Percentiles rank a stretch among this genome's conserved stretches.
phyloP scores from a whole-genome alignment of 1,140 invertebrate genomes.

The Aleiodes sp. region DNA sequence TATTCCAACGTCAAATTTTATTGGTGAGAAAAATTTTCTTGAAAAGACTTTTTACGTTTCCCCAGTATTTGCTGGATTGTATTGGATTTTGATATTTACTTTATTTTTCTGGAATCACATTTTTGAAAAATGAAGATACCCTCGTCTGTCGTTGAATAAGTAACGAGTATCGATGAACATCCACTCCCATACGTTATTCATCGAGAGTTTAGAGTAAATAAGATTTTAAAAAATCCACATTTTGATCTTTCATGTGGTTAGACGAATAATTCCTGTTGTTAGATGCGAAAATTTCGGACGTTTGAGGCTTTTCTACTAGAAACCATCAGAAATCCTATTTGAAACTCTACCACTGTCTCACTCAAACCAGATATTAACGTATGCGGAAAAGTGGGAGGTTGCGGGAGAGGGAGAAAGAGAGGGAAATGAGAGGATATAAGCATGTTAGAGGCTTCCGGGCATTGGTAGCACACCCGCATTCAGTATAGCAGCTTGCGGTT shows the following conservation, averaged over 20 bases:
- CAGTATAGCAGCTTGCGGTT: constrained; percentile 18
- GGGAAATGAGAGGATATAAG: not conserved
- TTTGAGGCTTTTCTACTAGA: constrained; percentile 2
- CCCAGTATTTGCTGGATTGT: not conserved
- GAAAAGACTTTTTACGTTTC: not conserved
- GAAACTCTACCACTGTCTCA: constrained; percentile 15
- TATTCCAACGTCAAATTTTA: constrained; percentile 14
- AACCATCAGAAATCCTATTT: not conserved
- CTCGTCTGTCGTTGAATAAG: too few species aligned
- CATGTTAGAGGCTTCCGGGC: constrained; percentile 17
- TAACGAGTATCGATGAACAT: too few species aligned
- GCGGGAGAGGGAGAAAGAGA: constrained; percentile 5
- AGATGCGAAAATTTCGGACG: not conserved
- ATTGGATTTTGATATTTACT: not conserved
- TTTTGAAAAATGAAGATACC: too few species aligned
- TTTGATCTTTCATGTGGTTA: not conserved
- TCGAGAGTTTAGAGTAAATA: too few species aligned
- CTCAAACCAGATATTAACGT: constrained; percentile 18
- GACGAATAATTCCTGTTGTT: not conserved
- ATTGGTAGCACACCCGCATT: not conserved
- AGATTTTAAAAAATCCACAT: not conserved
- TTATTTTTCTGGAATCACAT: not conserved
- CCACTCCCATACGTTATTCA: too few species aligned
- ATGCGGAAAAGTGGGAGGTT: constrained; percentile 5
- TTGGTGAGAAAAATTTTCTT: not conserved